phyloP scores from a whole-genome alignment of 2,888 invertebrate species.

The Mythimna loreyi region DNA sequence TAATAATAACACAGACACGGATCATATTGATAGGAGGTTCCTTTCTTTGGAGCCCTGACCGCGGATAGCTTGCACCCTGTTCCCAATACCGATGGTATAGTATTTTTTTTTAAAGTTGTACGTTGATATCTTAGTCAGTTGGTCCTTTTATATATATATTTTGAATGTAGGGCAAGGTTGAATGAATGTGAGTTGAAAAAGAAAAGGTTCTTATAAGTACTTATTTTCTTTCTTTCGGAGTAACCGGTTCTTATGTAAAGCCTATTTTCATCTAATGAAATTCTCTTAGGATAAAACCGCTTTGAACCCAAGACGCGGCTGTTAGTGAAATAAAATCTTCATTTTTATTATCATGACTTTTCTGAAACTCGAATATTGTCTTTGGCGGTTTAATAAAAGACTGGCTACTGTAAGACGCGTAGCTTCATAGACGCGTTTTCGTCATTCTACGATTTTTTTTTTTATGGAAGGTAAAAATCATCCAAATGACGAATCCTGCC shows the following conservation, averaged over 20 bases:
- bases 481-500: too few species aligned
- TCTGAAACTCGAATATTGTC: slow-evolving; percentile 8
- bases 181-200: slow-evolving; percentile 23
- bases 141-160: slow-evolving; percentile 8
- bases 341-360: slow-evolving; percentile 18
- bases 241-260: background rate
- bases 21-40: too few species aligned
- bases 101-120: too few species aligned
- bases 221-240: background rate
- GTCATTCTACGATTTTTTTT: too few species aligned
- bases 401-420: too few species aligned
- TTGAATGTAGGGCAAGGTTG: slow-evolving; percentile 36
- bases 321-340: slow-evolving; percentile 21
- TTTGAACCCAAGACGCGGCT: slow-evolving; percentile 17
- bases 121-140: too few species aligned
- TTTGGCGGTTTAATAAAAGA: slow-evolving; percentile 1
- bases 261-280: background rate
- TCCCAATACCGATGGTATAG: too few species aligned
- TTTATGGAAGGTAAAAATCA: too few species aligned
- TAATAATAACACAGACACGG: too few species aligned
- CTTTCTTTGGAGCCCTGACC: too few species aligned
- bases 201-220: slow-evolving; percentile 8
- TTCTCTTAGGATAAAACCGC: background rate
- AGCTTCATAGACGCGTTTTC: background rate
- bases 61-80: too few species aligned